Evolutionary conservation across 2,888 invertebrate genomes (phyloP).

Genomic region (Azorinus chamasolen): DNA sequence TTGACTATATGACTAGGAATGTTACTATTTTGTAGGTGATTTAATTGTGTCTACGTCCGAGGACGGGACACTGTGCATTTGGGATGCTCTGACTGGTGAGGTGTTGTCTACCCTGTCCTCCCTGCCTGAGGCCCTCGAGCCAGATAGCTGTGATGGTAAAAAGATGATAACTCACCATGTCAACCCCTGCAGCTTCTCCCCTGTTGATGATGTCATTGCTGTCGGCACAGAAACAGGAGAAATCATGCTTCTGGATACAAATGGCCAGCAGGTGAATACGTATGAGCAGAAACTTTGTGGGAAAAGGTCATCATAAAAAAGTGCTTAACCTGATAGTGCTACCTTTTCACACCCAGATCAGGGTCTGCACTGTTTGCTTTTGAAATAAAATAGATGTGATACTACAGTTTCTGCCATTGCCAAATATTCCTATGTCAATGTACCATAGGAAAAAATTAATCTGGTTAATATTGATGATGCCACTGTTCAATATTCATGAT

Average conservation of each 20-base stretch:
- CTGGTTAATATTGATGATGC: no score
- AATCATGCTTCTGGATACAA: conserved; percentile 26
- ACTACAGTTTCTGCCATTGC: no score
- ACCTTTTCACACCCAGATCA: no score
- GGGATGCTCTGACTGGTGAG: conserved; percentile 44
- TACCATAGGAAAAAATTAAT: no score
- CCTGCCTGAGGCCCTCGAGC: conserved; percentile 22
- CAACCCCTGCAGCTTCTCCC: conserved; percentile 46
- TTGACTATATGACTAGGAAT: no score
- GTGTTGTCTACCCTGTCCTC: conserved; percentile 36
- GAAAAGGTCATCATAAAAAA: no score
- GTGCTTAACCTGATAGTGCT: no score
- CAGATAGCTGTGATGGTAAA: conserved; percentile 10
- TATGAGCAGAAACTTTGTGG: no score
- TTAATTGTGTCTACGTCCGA: conserved; percentile 38
- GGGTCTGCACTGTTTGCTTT: no score
- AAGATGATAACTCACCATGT: conserved; percentile 9
- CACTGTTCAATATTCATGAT: no score
- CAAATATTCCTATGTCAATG: no score
- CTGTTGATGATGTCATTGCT: conserved; percentile 29
- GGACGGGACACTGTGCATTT: conserved; percentile 41
- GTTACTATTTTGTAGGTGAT: conserved; percentile 36
- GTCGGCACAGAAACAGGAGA: conserved; percentile 37
- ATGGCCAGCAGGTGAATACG: conserved; percentile 6
- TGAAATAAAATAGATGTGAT: no score